Evolutionary conservation across 2,113 vertebrate species (phyloP), one percentile per base, ranked within the genome.

Genomic region (Octodon degus): DNA sequence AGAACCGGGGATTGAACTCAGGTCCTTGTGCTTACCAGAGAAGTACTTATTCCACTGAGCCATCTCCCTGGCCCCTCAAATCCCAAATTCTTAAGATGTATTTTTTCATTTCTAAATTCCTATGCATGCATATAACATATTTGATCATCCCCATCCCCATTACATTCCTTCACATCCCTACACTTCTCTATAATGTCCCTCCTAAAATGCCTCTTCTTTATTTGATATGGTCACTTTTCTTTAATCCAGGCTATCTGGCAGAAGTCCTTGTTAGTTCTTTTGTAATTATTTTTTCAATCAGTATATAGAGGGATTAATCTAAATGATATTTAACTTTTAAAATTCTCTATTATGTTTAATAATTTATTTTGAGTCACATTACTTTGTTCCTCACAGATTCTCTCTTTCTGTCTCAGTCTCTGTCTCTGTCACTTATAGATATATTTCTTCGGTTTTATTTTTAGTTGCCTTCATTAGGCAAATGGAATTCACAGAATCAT

Each of bases 321-420:
- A 72, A 85, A 88, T 82, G 2, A 32, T 63, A 37, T 55, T 84
- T 60, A 67, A 1, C 34, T 74, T 80, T 62, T 16, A 12, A 91
- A 82, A 34, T 87, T 82, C 82, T 92, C n/a, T 89, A 74, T 90
- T 86, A 14, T 81, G 80, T 84, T 55, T 32, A 62, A n/a, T 65
- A 2, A 16, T 63, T 94, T 16, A 40, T 60, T 84, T 77, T 1
- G 22, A 2, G 0, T 1, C 70, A 2, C 68, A 20, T 32, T 65
- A 20, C 87, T 93, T 55, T 37, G 70, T 10, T 1, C 82, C 62
- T 94, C 58, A 68, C 3, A 77, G 30, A 60, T 70, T 1, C 50
- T 62, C 13, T 67, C n/a, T 40, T 3, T 58, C 70, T 43, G 14
- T 83, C 34, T n/a, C 25, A 32, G 47, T 63, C 76, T 62, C 7